Conservation (phyloP, 1,140 invertebrate genomes). For the Doryteuthis pealeii region DNA sequence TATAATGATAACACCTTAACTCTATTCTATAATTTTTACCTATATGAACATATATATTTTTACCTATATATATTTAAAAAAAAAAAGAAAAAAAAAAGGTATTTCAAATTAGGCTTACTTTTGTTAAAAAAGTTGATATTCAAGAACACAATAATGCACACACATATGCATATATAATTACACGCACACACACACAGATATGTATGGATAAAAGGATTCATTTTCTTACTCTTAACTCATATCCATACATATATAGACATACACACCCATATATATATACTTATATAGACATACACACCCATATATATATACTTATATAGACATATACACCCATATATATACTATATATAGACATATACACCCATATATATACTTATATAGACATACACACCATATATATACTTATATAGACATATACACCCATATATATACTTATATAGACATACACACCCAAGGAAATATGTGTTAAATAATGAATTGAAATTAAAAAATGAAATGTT, state of each 20-base stretch:
- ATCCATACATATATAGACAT: constrained; percentile 22
- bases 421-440: constrained; percentile 16
- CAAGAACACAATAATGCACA: too few species aligned
- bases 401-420: constrained; percentile 17
- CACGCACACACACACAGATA: background rate
- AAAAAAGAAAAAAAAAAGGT: too few species aligned
- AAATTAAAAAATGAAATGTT: too few species aligned
- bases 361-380: background rate
- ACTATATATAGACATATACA: constrained; percentile 12
- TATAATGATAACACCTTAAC: too few species aligned
- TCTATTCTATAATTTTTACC: too few species aligned
- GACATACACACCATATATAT: background rate
- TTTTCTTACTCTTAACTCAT: too few species aligned
- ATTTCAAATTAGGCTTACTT: too few species aligned
- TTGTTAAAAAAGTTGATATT: too few species aligned
- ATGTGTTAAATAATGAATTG: too few species aligned
- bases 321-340: constrained; percentile 15
- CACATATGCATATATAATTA: too few species aligned
- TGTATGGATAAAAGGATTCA: constrained; percentile 17
- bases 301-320: constrained; percentile 20
- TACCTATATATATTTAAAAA: too few species aligned
- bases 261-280: constrained; percentile 25
- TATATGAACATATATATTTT: too few species aligned
- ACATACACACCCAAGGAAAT: background rate
- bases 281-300: constrained; percentile 8